Base-by-base conservation (phyloP, 2,113 vertebrate species). In the Corydoras sp. region DNA sequence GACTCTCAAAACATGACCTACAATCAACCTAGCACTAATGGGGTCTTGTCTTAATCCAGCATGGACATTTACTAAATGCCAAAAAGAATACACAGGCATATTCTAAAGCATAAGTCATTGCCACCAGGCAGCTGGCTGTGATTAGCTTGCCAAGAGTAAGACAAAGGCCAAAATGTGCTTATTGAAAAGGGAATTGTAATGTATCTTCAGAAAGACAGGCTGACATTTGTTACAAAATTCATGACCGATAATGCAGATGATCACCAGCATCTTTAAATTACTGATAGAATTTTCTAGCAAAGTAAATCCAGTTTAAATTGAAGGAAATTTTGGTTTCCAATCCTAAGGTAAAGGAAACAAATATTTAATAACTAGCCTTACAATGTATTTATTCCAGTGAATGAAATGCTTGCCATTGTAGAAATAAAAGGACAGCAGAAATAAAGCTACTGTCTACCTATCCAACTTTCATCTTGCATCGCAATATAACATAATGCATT, bases 201-300 rank as follows among this genome's bases (percentile, higher is more conserved):
- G 58, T 61, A 60, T 67, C n/a, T 63, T 62, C 62, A 68, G 18
- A 80, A 73, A 77, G 31, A 24, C 75, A 72, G 64, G 77, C 83
- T 50, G 68, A 85, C 83, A 85, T 85, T 86, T 83, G 82, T 80
- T 83, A 85, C 83, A 73, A n/a, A 82, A 86, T 83, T 84, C 76
- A 80, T 76, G 29, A 68, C 51, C 62, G 48, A 56, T 69, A 70
- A 70, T 10, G 8, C 58, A 3, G 70, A 81, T 60, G 64, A 43
- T 76, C 80, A 82, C 79, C 82, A 83, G 74, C 18, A 64, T 75
- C 76, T 81, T 86, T 61, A 83, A 76, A 80, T 84, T 73, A 77
- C 68, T 68, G 71, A 80, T 64, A 63, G 76, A 75, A 62, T 55
- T 24, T 53, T 53, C 75, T 79, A 74, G 68, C 31, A 32, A 51